Conservation (phyloP, 2,797 vertebrate genomes). For the Nyctibius grandis region DNA sequence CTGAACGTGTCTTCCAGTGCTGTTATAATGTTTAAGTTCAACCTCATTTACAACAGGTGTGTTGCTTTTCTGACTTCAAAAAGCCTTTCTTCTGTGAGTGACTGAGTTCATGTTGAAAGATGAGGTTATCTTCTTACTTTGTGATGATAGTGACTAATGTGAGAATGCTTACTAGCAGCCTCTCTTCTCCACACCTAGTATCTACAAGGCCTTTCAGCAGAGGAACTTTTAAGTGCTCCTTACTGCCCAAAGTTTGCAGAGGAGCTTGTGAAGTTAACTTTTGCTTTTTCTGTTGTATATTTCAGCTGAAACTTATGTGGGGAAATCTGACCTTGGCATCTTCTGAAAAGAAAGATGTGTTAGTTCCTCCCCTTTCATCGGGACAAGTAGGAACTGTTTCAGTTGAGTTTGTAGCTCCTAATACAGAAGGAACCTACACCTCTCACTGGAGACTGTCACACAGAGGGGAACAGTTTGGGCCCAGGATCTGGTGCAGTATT, state of each 20-base stretch:
- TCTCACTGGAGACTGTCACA: slow-evolving; percentile 98
- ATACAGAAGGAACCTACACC: slow-evolving; percentile 93
- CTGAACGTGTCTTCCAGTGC: neutral
- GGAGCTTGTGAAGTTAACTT: neutral
- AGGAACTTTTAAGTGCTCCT: neutral
- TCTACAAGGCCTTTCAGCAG: neutral
- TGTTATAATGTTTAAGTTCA: neutral
- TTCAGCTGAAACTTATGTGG: slow-evolving; percentile 98
- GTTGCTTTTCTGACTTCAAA: neutral
- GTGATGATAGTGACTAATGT: neutral
- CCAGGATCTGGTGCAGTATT: slow-evolving; percentile 97
- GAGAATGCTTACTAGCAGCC: neutral
- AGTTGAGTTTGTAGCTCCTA: slow-evolving; percentile 91
- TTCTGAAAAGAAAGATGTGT: slow-evolving; percentile 84
- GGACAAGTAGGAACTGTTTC: slow-evolving; percentile 93
- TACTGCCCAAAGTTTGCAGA: neutral
- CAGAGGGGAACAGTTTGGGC: slow-evolving; percentile 93
- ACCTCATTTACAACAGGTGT: neutral
- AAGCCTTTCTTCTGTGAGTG: neutral
- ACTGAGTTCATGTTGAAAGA: neutral
- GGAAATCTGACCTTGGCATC: slow-evolving; percentile 92
- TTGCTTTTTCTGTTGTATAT: neutral
- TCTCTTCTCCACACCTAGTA: neutral
- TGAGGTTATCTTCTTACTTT: neutral
- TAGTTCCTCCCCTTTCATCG: slow-evolving; percentile 87